Percentiles rank a stretch among this genome's conserved stretches.
These are phyloP conservation scores for Cyclina sinensis DNA, from an alignment of 1,140 invertebrate genomes.

Conservation along the genomic window DNA sequence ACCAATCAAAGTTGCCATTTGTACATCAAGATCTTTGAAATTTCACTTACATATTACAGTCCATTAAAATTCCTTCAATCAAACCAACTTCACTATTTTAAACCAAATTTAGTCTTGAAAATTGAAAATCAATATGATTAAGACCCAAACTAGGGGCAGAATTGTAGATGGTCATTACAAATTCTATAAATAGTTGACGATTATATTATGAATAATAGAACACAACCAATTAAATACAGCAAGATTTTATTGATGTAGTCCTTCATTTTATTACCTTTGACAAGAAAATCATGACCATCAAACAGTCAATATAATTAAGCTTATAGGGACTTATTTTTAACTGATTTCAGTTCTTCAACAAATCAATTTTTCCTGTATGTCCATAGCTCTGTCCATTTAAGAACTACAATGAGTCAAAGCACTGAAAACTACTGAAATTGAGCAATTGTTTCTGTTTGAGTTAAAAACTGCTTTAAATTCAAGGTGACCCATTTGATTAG, in stretches of 20 bases:
- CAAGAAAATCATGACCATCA: background rate
- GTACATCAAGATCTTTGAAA: too few relatives aligned
- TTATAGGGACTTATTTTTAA: too few relatives aligned
- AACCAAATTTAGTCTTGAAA: background rate
- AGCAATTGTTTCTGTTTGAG: too few relatives aligned
- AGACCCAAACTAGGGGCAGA: background rate
- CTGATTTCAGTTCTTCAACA: too few relatives aligned
- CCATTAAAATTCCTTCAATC: background rate
- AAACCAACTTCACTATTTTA: background rate
- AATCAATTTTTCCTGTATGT: too few relatives aligned
- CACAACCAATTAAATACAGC: constrained; percentile 16
- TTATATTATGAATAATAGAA: constrained; percentile 28
- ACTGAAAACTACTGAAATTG: too few relatives aligned
- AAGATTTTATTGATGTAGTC: background rate
- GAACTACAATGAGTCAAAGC: too few relatives aligned
- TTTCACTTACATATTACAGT: background rate
- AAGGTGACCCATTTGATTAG: too few relatives aligned
- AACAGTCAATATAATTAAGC: background rate
- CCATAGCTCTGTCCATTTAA: too few relatives aligned
- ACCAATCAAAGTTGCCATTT: too few relatives aligned
- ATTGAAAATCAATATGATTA: background rate
- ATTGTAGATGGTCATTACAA: background rate
- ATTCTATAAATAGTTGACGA: constrained; percentile 12
- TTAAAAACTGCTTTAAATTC: too few relatives aligned
- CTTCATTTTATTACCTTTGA: background rate